These are phyloP conservation scores for Chrysina gloriosa DNA, from an alignment of 2,888 invertebrate species.

Conservation along the genomic window DNA sequence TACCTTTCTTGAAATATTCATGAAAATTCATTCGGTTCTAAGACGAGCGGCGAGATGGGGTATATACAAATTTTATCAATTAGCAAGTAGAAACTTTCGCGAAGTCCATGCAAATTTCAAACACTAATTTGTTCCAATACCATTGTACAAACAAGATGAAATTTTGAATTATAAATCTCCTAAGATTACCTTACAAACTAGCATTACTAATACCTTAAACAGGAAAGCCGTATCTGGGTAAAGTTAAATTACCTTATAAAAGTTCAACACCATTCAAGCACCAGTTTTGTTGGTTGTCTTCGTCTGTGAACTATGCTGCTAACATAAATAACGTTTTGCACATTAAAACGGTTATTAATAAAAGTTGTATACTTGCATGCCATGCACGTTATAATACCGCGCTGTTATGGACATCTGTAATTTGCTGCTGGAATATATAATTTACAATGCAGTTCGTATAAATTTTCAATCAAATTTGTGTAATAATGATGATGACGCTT, in stretches of 20 bases:
- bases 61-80: slow-evolving; percentile 27
- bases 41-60: neutral
- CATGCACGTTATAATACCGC: neutral
- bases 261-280: slow-evolving; percentile 26
- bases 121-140: slow-evolving; percentile 33
- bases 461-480: too few relatives aligned
- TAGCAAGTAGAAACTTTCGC: slow-evolving; percentile 19
- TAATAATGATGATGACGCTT: too few relatives aligned
- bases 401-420: neutral
- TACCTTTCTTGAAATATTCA: slow-evolving; percentile 25
- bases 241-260: slow-evolving; percentile 38
- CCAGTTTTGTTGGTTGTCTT: slow-evolving; percentile 9
- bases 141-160: slow-evolving; percentile 33
- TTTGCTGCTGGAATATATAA: too few relatives aligned
- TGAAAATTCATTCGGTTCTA: slow-evolving; percentile 10
- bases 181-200: slow-evolving; percentile 33
- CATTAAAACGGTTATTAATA: slow-evolving; percentile 25
- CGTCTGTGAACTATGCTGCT: slow-evolving; percentile 20
- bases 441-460: too few relatives aligned
- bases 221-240: slow-evolving; percentile 25
- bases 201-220: slow-evolving; percentile 31
- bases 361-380: slow-evolving; percentile 5
- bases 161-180: slow-evolving; percentile 34
- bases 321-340: slow-evolving; percentile 20
- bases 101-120: slow-evolving; percentile 31